phyloP scores from a whole-genome alignment of 2,113 vertebrate genomes.

The Callipepla californica region DNA sequence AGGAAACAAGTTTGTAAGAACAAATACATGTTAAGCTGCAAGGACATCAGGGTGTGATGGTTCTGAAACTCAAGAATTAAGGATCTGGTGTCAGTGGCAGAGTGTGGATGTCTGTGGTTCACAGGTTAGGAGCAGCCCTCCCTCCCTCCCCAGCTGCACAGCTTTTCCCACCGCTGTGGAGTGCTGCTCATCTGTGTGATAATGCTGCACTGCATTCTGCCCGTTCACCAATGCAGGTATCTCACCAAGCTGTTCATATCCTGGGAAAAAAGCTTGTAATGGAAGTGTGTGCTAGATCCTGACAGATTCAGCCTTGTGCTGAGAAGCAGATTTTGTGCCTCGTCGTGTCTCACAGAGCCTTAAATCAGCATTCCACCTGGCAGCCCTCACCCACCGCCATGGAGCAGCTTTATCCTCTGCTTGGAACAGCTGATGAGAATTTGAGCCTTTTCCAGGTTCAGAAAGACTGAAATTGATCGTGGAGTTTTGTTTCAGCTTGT shows the following conservation, averaged over 20 bases:
- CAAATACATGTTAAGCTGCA: neutral
- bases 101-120: accelerated
- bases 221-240: neutral
- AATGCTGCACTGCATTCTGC: accelerated
- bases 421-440: neutral
- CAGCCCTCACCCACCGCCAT: accelerated
- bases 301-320: neutral
- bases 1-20: neutral
- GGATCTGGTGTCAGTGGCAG: neutral
- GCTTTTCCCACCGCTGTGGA: neutral
- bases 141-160: neutral
- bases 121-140: neutral
- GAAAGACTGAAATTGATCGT: neutral
- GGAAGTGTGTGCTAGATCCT: neutral
- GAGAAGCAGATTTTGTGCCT: neutral
- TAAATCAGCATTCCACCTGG: accelerated
- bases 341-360: neutral
- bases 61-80: neutral
- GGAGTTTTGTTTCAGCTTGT: neutral
- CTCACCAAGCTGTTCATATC: neutral
- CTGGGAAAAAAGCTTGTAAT: neutral
- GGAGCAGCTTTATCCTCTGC: neutral
- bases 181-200: neutral
- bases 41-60: neutral
- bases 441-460: neutral